Conservation (phyloP, 2,797 vertebrate genomes). For the Tarsius wallacei region DNA sequence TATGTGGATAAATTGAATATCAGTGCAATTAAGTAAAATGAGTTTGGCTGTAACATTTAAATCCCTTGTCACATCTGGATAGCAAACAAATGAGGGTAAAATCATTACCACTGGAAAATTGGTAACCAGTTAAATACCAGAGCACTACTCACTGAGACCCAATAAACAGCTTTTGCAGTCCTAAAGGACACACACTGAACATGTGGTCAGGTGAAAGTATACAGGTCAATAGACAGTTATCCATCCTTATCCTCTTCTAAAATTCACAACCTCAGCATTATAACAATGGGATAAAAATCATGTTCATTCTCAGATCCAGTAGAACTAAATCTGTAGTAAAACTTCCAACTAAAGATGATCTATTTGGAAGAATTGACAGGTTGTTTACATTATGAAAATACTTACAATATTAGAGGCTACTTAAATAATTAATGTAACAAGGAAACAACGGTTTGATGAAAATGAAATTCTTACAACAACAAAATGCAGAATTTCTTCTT, state of each 20-base stretch:
- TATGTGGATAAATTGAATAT: background rate
- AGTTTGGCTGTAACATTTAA: slow-evolving; percentile 8
- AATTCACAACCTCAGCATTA: background rate
- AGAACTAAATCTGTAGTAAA: slow-evolving; percentile 12
- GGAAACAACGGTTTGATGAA: background rate
- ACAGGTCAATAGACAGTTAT: background rate
- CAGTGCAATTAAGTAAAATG: background rate
- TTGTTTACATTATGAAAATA: background rate
- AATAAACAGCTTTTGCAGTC: background rate
- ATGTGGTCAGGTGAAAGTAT: slow-evolving; percentile 1
- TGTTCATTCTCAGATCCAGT: background rate
- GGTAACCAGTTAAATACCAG: background rate
- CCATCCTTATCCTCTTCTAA: slow-evolving; percentile 14
- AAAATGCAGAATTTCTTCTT: slow-evolving; percentile 91
- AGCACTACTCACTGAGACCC: background rate
- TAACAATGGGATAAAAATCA: background rate
- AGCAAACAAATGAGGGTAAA: background rate
- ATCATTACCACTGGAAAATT: background rate
- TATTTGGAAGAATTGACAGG: background rate
- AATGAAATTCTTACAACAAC: slow-evolving; percentile 88
- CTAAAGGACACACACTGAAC: background rate
- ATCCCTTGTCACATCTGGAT: background rate
- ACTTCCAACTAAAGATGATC: background rate
- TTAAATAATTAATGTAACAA: background rate
- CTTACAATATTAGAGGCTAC: background rate